A percentile compares a stretch with the other conserved stretches of the same genome.
Conservation (phyloP, 2,888 invertebrate genomes). For the Drosophila pullipes region DNA sequence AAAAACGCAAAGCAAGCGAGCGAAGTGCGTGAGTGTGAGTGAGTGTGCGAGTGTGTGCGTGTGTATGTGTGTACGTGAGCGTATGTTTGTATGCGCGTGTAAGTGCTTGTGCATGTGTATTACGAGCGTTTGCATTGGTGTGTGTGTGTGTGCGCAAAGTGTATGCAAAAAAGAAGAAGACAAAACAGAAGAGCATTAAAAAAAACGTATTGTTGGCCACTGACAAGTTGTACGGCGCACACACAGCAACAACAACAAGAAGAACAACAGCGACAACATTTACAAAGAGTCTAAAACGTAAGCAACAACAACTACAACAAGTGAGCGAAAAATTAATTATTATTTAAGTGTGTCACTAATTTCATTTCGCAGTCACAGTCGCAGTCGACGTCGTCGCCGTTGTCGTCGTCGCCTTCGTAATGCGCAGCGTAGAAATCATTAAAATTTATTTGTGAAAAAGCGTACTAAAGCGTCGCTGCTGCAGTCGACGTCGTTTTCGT, state of each 20-base stretch:
- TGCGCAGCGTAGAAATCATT: conserved; percentile 78
- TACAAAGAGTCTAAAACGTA: conserved; percentile 21
- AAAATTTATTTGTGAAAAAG: conserved; percentile 63
- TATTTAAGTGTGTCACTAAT: conserved; percentile 80
- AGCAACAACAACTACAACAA: conserved; percentile 69
- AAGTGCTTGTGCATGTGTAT: conserved; percentile 55
- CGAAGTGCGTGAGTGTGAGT: conserved; percentile 70
- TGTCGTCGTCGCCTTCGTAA: conserved; percentile 41
- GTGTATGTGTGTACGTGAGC: conserved; percentile 39
- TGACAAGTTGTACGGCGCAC: conserved; percentile 71
- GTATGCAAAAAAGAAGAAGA: conserved; percentile 80
- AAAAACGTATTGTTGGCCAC: conserved; percentile 65
- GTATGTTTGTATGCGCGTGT: conserved; percentile 46
- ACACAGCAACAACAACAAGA: conserved; percentile 41
- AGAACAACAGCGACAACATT: conserved; percentile 11
- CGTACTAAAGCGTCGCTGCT: conserved; percentile 49
- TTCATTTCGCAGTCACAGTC: conserved; percentile 67
- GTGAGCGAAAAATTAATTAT: conserved; percentile 79
- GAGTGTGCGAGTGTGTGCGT: conserved; percentile 49
- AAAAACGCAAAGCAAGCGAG: conserved; percentile 74
- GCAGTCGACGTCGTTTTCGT: conserved; percentile 43
- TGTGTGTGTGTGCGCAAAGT: conserved; percentile 78
- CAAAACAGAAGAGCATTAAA: conserved; percentile 74
- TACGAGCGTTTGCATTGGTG: conserved; percentile 50
- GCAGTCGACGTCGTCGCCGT: conserved; percentile 31